Percentiles rank a stretch among this genome's conserved stretches.
Evolutionary conservation across 2,113 vertebrate species (phyloP).

Genomic region (Halcyon malimbica): DNA sequence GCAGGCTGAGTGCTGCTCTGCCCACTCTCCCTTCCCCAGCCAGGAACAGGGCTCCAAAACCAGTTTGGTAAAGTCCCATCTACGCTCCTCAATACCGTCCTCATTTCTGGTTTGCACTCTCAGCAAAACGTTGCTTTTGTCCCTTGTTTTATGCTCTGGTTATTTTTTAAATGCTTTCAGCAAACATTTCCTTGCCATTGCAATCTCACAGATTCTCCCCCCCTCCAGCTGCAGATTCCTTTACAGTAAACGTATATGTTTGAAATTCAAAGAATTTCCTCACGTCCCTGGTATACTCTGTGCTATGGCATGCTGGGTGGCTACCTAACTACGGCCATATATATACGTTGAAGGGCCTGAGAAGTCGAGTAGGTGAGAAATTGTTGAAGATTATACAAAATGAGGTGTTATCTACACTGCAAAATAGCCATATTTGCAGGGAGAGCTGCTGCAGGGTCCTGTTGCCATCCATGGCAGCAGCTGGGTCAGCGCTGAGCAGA

Average conservation of each 20-base stretch:
- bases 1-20: not conserved
- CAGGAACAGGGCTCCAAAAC: not conserved
- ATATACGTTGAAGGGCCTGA: not conserved
- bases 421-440: not conserved
- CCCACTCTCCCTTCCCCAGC: not conserved
- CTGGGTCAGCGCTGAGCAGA: not conserved
- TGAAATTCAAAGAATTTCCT: conserved; percentile 52
- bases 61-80: not conserved
- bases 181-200: not conserved
- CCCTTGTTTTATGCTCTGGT: not conserved
- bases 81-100: not conserved
- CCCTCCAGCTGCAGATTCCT: conserved; percentile 3
- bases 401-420: not conserved
- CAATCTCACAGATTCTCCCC: not conserved
- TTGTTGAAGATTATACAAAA: not conserved
- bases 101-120: not conserved
- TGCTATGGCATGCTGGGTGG: not conserved
- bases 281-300: not conserved
- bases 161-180: not conserved
- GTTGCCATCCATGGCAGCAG: not conserved
- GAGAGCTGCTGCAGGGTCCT: not conserved
- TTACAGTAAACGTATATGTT: conserved; percentile 20
- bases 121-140: not conserved
- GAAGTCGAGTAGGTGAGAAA: not conserved
- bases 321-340: not conserved